These are phyloP conservation scores for Hemiscyllium ocellatum DNA, from an alignment of 2,113 vertebrate species.

Conservation along the genomic window DNA sequence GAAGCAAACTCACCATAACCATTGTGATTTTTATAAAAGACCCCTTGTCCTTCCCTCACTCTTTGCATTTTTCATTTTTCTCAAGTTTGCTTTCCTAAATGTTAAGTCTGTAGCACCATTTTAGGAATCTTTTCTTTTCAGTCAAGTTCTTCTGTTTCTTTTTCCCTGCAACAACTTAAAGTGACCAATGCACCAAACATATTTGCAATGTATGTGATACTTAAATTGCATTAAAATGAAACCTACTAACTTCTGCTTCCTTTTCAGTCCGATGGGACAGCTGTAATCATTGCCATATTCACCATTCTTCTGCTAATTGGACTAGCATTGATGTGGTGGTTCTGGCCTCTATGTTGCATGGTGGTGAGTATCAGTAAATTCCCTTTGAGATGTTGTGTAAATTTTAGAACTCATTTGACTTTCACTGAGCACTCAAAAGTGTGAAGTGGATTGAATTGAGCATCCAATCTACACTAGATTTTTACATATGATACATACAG, in stretches of 20 bases:
- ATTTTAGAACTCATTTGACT: background rate
- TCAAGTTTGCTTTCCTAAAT: background rate
- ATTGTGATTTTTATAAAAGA: background rate
- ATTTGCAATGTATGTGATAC: background rate
- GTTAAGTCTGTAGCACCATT: background rate
- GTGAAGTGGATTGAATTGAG: background rate
- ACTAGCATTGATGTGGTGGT: slow-evolving; percentile 85
- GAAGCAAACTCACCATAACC: background rate
- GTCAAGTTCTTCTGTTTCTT: background rate
- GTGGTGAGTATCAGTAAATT: slow-evolving; percentile 68
- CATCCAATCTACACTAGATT: background rate
- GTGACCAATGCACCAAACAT: background rate
- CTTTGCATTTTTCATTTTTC: background rate
- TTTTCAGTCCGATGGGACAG: slow-evolving; percentile 64
- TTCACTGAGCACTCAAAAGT: background rate
- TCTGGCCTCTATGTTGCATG: slow-evolving; percentile 93
- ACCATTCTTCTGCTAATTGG: slow-evolving; percentile 67
- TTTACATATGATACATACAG: background rate
- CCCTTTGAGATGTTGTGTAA: slow-evolving; percentile 43
- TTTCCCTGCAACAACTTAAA: background rate
- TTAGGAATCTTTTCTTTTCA: background rate
- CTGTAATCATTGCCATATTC: slow-evolving; percentile 69
- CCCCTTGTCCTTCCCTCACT: background rate
- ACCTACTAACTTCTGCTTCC: background rate
- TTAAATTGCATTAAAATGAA: background rate